phyloP scores from a whole-genome alignment of 2,888 invertebrate genomes.

The Pristionchus mayeri region DNA sequence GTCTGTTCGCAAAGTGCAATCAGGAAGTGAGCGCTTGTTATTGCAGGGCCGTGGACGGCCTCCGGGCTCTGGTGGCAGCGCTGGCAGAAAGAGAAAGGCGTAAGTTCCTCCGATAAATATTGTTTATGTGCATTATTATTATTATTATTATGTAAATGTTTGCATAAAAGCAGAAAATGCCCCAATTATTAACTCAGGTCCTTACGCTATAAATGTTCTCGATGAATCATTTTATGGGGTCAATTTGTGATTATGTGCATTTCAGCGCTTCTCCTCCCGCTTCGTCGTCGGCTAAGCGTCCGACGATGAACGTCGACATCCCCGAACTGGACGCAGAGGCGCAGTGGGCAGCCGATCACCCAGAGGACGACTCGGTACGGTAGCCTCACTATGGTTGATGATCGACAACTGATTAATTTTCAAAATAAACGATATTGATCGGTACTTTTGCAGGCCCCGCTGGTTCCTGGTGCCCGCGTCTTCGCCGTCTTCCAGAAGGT shows the following conservation, averaged over 20 bases:
- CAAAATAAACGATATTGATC: neutral
- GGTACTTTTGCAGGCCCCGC: slow-evolving; percentile 53
- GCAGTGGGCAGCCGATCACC: slow-evolving; percentile 69
- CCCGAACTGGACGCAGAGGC: slow-evolving; percentile 61
- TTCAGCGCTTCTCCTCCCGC: too few relatives aligned
- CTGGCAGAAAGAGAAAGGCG: slow-evolving; percentile 54
- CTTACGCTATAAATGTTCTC: too few relatives aligned
- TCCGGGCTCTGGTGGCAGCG: neutral
- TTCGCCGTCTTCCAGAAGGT: slow-evolving; percentile 70
- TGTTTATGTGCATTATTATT: neutral
- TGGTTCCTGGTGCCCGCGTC: slow-evolving; percentile 70
- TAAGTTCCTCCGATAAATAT: neutral
- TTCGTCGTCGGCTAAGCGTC: slow-evolving; percentile 54
- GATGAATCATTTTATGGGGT: too few relatives aligned
- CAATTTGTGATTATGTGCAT: too few relatives aligned
- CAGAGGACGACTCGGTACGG: slow-evolving; percentile 57
- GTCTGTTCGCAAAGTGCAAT: too few relatives aligned
- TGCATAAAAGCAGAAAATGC: neutral
- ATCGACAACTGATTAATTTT: slow-evolving; percentile 2
- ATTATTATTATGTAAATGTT: neutral
- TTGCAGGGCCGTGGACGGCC: slow-evolving; percentile 40
- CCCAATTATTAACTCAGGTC: too few relatives aligned
- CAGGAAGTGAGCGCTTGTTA: too few relatives aligned
- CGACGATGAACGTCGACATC: neutral
- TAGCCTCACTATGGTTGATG: neutral